Percentiles rank a stretch among this genome's conserved stretches.
Evolutionary conservation across 2,888 invertebrate genomes (phyloP).

Genomic region (Euspilapteryx auroguttella): DNA sequence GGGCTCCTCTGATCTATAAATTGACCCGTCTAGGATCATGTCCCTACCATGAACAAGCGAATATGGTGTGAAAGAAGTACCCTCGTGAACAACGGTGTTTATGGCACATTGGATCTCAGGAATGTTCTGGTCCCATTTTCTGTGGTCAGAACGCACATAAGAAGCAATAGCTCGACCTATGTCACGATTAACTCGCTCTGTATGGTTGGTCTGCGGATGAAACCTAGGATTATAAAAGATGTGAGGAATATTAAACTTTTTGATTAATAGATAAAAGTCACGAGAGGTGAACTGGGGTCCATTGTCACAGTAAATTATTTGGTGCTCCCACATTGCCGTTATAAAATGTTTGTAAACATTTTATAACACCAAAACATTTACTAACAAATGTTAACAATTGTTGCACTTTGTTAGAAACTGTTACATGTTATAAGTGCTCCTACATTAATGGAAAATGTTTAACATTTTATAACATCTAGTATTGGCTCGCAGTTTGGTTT

Average conservation of each 20-base stretch:
- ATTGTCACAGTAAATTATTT: background rate
- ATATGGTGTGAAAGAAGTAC: too few relatives aligned
- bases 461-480: slow-evolving; percentile 10
- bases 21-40: too few relatives aligned
- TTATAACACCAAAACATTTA: slow-evolving; percentile 2
- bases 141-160: too few relatives aligned
- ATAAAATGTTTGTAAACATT: slow-evolving; percentile 1
- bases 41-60: too few relatives aligned
- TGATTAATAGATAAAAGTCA: background rate
- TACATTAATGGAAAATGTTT: slow-evolving; percentile 6
- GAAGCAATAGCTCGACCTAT: too few relatives aligned
- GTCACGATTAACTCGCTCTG: background rate
- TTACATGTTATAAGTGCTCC: slow-evolving; percentile 6
- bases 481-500: slow-evolving; percentile 10
- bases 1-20: too few relatives aligned
- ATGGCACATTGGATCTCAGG: too few relatives aligned
- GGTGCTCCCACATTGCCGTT: slow-evolving; percentile 2
- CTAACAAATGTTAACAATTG: slow-evolving; percentile 2
- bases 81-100: too few relatives aligned
- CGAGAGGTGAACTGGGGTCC: background rate
- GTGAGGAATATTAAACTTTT: too few relatives aligned
- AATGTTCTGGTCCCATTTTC: too few relatives aligned
- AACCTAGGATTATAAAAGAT: too few relatives aligned
- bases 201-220: background rate
- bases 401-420: slow-evolving; percentile 2